Base-by-base conservation (phyloP, 2,113 vertebrate species). In the Indicator indicator region DNA sequence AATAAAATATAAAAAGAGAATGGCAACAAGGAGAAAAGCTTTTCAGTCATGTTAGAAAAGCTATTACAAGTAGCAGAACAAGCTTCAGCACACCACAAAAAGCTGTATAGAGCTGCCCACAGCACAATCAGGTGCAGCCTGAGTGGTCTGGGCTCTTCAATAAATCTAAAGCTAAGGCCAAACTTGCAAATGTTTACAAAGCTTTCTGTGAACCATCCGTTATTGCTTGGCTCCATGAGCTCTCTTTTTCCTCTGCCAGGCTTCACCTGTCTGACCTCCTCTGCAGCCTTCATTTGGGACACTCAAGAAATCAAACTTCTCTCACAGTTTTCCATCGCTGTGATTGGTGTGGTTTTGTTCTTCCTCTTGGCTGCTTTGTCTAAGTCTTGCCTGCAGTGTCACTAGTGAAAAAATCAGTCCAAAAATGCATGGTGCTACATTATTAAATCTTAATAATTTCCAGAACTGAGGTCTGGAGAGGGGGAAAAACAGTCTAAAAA, bases 171-270 rank as follows among this genome's bases (percentile, higher is more conserved):
- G 90, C 89, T 81, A 56, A 88, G 69, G 73, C 79, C 78, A 88
- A 70, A 83, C 82, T 64, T 94, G 54, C 75, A 90, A 93, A 90
- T 93, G 91, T 95, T 95, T 96, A 77, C 86, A 90, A 91, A 97
- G 89, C 73, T 81, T 86, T 72, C 76, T 72, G 72, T 62, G 85
- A 91, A 62, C 62, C 50, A 59, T 46, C 28, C 5, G 1, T 68
- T 75, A n/a, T 36, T 65, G 72, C 26, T 55, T 78, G 50, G 44
- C 58, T 78, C 40, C 32, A 7, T 28, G 62, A 86, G 48, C 54
- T 68, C 62, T 71, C 75, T 64, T 80, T 78, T 73, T 75, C 60
- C 79, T 85, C 64, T 48, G 85, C 77, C 60, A 67, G 40, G 44
- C 60, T 86, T 48, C 54, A 78, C 67, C 62, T 65, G 28, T 9